Evolutionary conservation across 2,113 vertebrate species (phyloP).

Genomic region (Gallinago undulata): DNA sequence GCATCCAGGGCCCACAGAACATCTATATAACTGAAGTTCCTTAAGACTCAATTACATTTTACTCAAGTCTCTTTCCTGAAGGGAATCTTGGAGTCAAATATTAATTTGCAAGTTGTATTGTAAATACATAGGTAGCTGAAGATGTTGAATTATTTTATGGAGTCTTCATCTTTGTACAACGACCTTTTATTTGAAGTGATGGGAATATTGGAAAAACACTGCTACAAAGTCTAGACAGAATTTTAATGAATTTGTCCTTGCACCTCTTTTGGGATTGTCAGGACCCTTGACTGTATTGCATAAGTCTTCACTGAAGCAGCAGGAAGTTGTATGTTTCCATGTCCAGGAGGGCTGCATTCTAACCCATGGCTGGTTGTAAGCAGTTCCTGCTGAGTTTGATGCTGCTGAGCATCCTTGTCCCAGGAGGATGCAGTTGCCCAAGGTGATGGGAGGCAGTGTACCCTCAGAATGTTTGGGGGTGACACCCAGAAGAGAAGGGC

Average conservation of each 20-base stretch:
- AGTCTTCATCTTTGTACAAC: not conserved
- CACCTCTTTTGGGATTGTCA: not conserved
- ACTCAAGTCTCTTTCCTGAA: not conserved
- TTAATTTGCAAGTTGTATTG: not conserved
- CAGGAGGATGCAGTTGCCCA: accelerated
- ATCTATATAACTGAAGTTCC: not conserved
- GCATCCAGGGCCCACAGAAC: not conserved
- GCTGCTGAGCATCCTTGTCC: not conserved
- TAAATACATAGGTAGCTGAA: not conserved
- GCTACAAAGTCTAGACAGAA: not conserved
- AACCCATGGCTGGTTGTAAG: not conserved
- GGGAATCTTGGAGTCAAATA: not conserved
- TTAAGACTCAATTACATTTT: not conserved
- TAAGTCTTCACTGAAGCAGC: not conserved
- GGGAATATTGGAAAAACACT: not conserved
- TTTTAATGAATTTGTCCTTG: not conserved
- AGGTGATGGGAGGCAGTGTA: not conserved
- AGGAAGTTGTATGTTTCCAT: not conserved
- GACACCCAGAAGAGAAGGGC: not conserved
- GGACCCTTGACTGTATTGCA: accelerated
- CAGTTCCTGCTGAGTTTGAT: not conserved
- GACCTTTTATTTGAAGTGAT: not conserved
- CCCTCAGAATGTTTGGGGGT: accelerated
- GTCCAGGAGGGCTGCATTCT: not conserved
- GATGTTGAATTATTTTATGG: not conserved